Percentiles rank a stretch among this genome's conserved stretches.
These are phyloP conservation scores for Dreissena rostriformis DNA, from an alignment of 1,140 invertebrate species.

Conservation along the genomic window DNA sequence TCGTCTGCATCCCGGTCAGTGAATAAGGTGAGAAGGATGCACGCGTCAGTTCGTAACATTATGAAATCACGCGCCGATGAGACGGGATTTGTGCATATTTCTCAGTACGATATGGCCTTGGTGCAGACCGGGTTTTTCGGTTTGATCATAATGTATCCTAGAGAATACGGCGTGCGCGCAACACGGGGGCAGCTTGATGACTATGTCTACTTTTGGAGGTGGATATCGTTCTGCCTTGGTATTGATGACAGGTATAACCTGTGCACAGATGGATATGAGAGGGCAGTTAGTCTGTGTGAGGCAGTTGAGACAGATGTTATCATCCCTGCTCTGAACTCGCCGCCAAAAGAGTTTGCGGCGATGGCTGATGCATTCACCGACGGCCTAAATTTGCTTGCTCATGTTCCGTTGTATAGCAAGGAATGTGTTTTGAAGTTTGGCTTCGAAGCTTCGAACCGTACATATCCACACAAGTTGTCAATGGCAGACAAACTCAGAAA, in stretches of 20 bases:
- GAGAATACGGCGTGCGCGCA: slow-evolving; percentile 85
- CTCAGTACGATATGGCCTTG: slow-evolving; percentile 91
- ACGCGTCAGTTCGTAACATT: slow-evolving; percentile 77
- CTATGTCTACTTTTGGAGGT: slow-evolving; percentile 92
- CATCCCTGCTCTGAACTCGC: slow-evolving; percentile 57
- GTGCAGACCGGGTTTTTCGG: slow-evolving; percentile 90
- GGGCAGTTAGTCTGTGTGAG: slow-evolving; percentile 78
- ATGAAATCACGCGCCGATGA: slow-evolving; percentile 58
- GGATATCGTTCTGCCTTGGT: slow-evolving; percentile 90
- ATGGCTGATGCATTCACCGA: slow-evolving; percentile 64
- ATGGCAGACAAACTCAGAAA: slow-evolving; percentile 23
- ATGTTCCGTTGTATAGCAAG: not conserved
- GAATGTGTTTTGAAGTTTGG: slow-evolving; percentile 12
- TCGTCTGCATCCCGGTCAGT: slow-evolving; percentile 63
- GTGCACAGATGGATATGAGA: slow-evolving; percentile 81
- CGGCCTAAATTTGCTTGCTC: slow-evolving; percentile 24
- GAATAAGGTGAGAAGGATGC: slow-evolving; percentile 80
- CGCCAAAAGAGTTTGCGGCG: slow-evolving; percentile 57
- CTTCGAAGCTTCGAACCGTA: not conserved
- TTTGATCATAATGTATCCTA: slow-evolving; percentile 86
- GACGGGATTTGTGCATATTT: slow-evolving; percentile 76
- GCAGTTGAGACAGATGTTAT: slow-evolving; percentile 63
- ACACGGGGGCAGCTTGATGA: slow-evolving; percentile 85
- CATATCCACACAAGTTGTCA: slow-evolving; percentile 4
- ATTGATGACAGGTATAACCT: slow-evolving; percentile 89